Base-by-base conservation (phyloP, 2,888 invertebrate species). In the Drosophila tanythrix region DNA sequence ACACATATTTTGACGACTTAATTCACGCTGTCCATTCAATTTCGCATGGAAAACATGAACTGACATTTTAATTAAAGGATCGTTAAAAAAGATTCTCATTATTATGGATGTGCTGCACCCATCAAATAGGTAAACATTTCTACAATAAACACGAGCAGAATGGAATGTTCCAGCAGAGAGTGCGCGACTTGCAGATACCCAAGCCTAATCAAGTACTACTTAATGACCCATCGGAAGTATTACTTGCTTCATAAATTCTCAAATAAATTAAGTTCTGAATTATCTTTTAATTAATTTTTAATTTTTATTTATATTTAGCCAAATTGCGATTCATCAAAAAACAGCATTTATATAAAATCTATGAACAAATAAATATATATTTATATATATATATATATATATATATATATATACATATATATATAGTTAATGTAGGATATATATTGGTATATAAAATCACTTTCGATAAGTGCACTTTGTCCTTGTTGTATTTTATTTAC, bases 61-160 rank as follows among this genome's bases (percentile, higher is more conserved):
- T 71, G 65, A 78, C 82, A 80, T 73, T 80, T 82, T 84, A 80
- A 82, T 82, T 84, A 82, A 80, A 77, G 77, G 77, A 82, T 84
- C 78, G 75, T 75, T 78, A 53, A 65, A 31, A 50, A 15, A 35
- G 56, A 52, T 60, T 62, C 62, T 57, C 57, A 70, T 70, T 68
- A 70, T 60, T 67, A 27, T 52, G 55, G 58, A 31, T 31, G 29
- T n/a, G 3, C 40, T 21, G n/a, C 29, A 21, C n/a, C 6, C 29
- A 29, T 40, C n/a, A 15, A 29, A 40, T 29, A 57, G 15, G 40
- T 31, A 57, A 40, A 56, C n/a, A 40, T 29, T 56, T 13, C 6
- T 8, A 18, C 38, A 56, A 29, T 21, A 40, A 40, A 29, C 21
- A 40, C n/a, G 15, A 10, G 25, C 2, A 6, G 46, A 13, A n/a